Base-by-base conservation (phyloP, 1,140 invertebrate species). In the Lasioglossum albipes region DNA sequence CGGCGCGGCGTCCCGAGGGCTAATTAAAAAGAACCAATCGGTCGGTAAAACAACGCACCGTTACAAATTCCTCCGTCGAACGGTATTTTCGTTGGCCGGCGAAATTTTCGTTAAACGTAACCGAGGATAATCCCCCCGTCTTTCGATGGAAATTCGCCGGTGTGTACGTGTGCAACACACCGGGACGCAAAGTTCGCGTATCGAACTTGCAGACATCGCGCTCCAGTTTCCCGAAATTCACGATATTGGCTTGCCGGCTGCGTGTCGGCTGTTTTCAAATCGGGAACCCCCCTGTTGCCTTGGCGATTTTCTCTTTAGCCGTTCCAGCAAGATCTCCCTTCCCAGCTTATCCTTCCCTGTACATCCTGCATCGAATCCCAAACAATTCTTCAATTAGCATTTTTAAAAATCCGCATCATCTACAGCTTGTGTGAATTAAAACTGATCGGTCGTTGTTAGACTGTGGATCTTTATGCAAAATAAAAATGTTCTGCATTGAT, bases 211-310 rank as follows among this genome's bases (percentile, higher is more conserved):
- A n/a, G 57, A 59, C 57, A 22, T 20, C 57, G 57, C 57, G 57
- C 57, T 59, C 57, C n/a, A 59, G 18, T 59, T 59, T 59, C 57
- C 0, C n/a, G 57, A 59, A 59, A 59, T 59, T 59, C 57, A 59
- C 57, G 57, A 59, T 59, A 59, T 59, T 59, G 57, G 57, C 57
- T 59, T 59, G 20, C 57, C 57, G 57, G 57, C 57, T 59, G 57
- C 57, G 18, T 59, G 20, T n/a, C 57, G 20, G 57, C 20, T n/a
- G 57, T 20, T 59, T 59, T n/a, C 57, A 9, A 59, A 59, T 59
- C 57, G 20, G 57, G 57, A 18, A 59, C 18, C 57, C 6, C 20
- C n/a, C 20, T 9, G 57, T 59, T 59, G 57, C 57, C n/a, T 59
- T n/a, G 7, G 20, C 57, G 18, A n/a, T 59, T 59, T n/a, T 59